Evolutionary conservation across 1,140 invertebrate species (phyloP).

Genomic region (Drosophila santomea): DNA sequence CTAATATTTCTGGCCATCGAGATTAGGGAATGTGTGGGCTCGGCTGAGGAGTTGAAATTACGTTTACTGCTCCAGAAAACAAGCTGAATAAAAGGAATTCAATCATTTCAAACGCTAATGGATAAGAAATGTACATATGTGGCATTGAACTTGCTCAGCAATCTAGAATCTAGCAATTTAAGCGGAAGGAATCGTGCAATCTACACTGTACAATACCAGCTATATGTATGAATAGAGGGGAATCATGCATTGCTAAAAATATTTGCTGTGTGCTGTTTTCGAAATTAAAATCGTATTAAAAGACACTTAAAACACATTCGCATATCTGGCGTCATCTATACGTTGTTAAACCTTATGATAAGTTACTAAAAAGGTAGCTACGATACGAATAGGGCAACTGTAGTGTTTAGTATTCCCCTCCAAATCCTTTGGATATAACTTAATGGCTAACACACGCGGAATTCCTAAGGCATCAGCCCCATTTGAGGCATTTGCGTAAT

Average conservation of each 20-base stretch:
- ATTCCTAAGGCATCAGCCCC: slow-evolving; percentile 24
- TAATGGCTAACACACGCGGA: slow-evolving; percentile 21
- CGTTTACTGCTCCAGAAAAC: background rate
- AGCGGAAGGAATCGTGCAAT: slow-evolving; percentile 12
- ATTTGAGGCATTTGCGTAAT: slow-evolving; percentile 56
- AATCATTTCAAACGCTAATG: slow-evolving; percentile 14
- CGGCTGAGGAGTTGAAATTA: slow-evolving; percentile 29
- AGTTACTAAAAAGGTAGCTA: no score
- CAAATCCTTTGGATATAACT: slow-evolving; percentile 2
- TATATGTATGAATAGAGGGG: background rate
- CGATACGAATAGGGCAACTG: no score
- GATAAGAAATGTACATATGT: slow-evolving; percentile 11
- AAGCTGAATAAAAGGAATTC: slow-evolving; percentile 5
- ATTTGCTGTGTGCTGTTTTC: slow-evolving; percentile 4
- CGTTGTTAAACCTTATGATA: no score
- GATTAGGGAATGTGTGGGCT: slow-evolving; percentile 28
- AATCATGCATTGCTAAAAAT: slow-evolving; percentile 12
- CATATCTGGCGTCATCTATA: no score
- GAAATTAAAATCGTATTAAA: slow-evolving; percentile 15
- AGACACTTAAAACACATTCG: background rate
- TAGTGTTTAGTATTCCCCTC: slow-evolving; percentile 14
- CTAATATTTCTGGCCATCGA: background rate
- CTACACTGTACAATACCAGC: slow-evolving; percentile 4
- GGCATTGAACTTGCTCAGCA: slow-evolving; percentile 36
- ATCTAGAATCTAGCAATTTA: slow-evolving; percentile 2